Base-by-base conservation (phyloP, 2,888 invertebrate genomes). In the Bombyx huttoni region DNA sequence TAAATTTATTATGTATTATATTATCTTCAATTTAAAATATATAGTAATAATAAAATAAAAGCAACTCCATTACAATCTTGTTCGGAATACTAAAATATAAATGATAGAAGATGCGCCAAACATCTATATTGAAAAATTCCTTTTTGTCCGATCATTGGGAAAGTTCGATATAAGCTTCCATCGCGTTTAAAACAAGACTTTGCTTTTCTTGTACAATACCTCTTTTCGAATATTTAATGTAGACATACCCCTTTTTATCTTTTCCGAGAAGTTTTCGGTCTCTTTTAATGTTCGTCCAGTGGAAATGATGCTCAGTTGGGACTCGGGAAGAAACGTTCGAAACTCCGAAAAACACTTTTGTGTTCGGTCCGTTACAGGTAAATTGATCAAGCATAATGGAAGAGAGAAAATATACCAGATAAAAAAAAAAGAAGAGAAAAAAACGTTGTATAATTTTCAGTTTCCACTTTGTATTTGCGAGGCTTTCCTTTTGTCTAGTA, bases 121-220 rank as follows among this genome's bases (percentile, higher is more conserved):
- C 76, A 80, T 81, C 75, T 80, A 75, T 78, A 81, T 81, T 78
- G 75, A 79, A 82, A 83, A 84, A 79, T 82, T 80, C 76, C 73
- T 76, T 62, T 69, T 71, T 76, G 78, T 76, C 73, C 75, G 76
- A 77, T 79, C 81, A 80, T 76, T 78, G 75, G 73, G 68, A 83
- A 81, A 78, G 76, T 83, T 79, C 75, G 69, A 78, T 78, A 75
- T 77, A 81, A 78, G 76, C 74, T 73, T 69, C 73, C 71, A 73
- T 69, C 67, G 71, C 72, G 72, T 77, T 78, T 79, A 76, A 79
- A 81, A 85, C 85, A 84, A 80, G 84, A 78, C 78, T 83, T 83
- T 83, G 84, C 84, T 84, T 83, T 84, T 82, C 82, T 80, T 78
- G 78, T 81, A 81, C 81, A 79, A 79, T 78, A 79, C 74, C 69